Conservation (phyloP, 2,797 vertebrate species). For the Rallus crepitans region DNA sequence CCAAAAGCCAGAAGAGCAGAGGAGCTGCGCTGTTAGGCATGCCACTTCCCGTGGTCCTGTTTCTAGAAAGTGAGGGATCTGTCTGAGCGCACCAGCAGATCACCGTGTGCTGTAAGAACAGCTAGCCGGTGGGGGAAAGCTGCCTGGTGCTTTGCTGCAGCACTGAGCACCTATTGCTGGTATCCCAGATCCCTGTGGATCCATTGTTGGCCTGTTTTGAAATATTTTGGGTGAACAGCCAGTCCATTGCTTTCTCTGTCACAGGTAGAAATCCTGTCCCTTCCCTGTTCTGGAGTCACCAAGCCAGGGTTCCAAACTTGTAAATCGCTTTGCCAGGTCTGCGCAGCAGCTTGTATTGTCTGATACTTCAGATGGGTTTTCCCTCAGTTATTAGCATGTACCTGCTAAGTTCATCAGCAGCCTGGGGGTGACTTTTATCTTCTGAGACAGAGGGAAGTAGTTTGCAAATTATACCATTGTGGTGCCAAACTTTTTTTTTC, state of each 20-base stretch:
- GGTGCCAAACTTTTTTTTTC: background rate
- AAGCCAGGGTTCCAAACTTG: background rate
- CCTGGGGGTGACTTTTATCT: conserved; percentile 45
- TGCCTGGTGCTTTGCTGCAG: background rate
- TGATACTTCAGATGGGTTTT: background rate
- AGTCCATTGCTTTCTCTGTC: background rate
- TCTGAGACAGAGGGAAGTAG: conserved; percentile 35
- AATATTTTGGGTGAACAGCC: background rate
- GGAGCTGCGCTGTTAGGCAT: background rate
- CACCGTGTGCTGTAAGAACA: background rate
- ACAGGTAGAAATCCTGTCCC: background rate
- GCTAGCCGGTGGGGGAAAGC: background rate
- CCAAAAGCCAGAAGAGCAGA: background rate
- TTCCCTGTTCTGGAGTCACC: background rate
- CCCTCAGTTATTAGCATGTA: background rate
- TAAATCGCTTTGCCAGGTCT: background rate
- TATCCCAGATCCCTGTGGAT: background rate
- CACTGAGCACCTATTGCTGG: background rate
- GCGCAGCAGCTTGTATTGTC: background rate
- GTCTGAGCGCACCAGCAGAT: background rate
- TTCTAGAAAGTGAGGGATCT: background rate
- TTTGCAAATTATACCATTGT: background rate
- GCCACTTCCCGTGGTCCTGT: background rate
- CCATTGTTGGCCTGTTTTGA: background rate
- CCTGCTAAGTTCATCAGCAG: conserved; percentile 53